Evolutionary conservation across 2,113 vertebrate genomes (phyloP), one percentile per base, ranked within the genome.

Genomic region (Austrofundulus limnaeus): DNA sequence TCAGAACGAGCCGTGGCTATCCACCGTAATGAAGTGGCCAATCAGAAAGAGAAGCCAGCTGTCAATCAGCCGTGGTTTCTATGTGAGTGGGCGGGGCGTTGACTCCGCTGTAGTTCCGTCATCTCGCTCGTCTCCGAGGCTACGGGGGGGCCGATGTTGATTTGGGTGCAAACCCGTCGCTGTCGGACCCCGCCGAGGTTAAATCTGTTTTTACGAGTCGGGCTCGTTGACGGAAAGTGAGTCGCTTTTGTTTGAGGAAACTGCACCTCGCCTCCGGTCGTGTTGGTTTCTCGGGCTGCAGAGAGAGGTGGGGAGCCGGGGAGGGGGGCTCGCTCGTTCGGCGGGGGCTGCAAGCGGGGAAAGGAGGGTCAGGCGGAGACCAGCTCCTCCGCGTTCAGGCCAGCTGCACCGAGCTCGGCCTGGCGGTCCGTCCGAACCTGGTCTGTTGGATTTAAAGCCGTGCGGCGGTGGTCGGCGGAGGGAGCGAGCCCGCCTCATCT

Each of bases 31-130:
- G 12, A 50, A 11, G 3, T n/a, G 28, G 2, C 88, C 88, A 90
- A 90, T 89, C 70, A 1, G 5, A 13, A 5, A 11, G 7, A 38
- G n/a, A 5, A 23, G 4, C 31, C 0, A 12, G 11, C 80, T 81
- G 89, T 83, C 85, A 78, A 63, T 89, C 80, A 72, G 20, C 20
- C 15, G 51, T 20, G 8, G 60, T 51, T n/a, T 63, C 58, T 20
- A 43, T 42, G 7, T 1, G 14, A 52, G 56, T 67, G n/a, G 89
- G 91, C 82, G 88, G 88, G 83, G 38, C 64, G 11, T 65, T 77
- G 47, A 11, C 55, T 66, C n/a, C 77, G 51, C 86, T 72, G 79
- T 81, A 90, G 89, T 90, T 90, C 86, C 87, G 84, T 89, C 88
- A 85, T 86, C 70, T 69, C 70, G 79, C 80, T 80, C 60, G 78